Evolutionary conservation across 2,888 invertebrate species (phyloP), one percentile per base, ranked within the genome.

Genomic region (Sinohyriopsis cumingii): DNA sequence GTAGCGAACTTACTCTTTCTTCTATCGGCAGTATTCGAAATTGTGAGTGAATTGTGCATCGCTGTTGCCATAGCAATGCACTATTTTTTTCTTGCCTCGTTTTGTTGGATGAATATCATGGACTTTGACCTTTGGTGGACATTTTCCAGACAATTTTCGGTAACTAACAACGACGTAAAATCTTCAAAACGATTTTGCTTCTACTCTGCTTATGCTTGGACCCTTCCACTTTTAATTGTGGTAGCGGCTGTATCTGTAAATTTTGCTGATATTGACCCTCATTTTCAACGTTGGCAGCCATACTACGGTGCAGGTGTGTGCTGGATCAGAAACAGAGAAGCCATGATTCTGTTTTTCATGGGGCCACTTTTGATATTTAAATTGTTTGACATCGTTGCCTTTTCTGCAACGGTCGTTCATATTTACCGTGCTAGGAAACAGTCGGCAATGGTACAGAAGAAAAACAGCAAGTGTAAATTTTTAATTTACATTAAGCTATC

Each of bases 271-370:
- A 54, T 86, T 67, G 63, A 67, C 18, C 65, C 69, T n/a, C 60
- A 63, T 1, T 59, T 55, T 6, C 12, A 22, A 5, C 25, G 53
- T 25, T 89, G 88, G 73, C 87, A 88, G 65, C 92, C 92, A 0
- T 84, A 85, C 64, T 92, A 92, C 80, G 92, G 91, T 4, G 81
- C 88, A 28, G 84, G 88, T 53, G 62, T 89, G 5, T 92, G 92
- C 78, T 92, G 92, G 92, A 91, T 92, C 81, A 90, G 90, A 15
- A 92, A 93, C 80, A 90, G 89, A 24, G 86, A 90, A 91, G 90
- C 92, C 0, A 87, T 92, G n/a, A 82, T 92, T 57, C 91, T 92
- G 79, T 90, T 92, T 63, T 93, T 92, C 82, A 92, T 92, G 6
- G 82, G 92, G 28, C 92, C 93, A n/a, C 88, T 92, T 57, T 87